phyloP scores from a whole-genome alignment of 2,888 invertebrate species.

The Apodemia hepburni region DNA sequence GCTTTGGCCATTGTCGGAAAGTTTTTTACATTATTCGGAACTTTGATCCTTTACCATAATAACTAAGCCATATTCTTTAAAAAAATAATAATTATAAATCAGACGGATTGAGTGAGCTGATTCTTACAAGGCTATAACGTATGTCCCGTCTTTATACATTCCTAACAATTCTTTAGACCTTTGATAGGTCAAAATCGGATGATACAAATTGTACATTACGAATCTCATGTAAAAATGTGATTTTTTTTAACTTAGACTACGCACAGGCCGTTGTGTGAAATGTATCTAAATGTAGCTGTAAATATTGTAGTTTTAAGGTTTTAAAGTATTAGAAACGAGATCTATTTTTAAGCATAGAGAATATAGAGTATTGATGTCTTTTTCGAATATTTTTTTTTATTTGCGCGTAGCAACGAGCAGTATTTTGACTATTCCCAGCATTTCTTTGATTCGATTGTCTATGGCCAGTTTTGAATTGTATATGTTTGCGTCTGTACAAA shows the following conservation, averaged over 20 bases:
- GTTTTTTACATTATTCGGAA: too few relatives aligned
- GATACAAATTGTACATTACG: constrained; percentile 35
- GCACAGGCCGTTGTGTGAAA: constrained; percentile 44
- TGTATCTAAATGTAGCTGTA: constrained; percentile 61
- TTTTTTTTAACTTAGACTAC: constrained; percentile 28
- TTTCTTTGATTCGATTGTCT: constrained; percentile 33
- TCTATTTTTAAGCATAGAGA: constrained; percentile 61
- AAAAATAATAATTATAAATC: too few relatives aligned
- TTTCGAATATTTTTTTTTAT: constrained; percentile 63
- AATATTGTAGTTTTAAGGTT: constrained; percentile 45
- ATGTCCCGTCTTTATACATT: constrained; percentile 30
- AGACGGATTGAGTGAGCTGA: too few relatives aligned
- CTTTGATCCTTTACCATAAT: too few relatives aligned
- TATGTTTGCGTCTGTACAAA: constrained; percentile 19
- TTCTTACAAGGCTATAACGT: too few relatives aligned
- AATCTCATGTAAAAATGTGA: constrained; percentile 50
- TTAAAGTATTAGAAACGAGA: constrained; percentile 60
- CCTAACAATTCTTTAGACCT: constrained; percentile 32
- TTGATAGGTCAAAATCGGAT: constrained; percentile 25
- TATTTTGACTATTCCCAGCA: constrained; percentile 46
- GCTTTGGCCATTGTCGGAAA: too few relatives aligned
- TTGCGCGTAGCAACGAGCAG: constrained; percentile 72
- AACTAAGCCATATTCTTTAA: too few relatives aligned
- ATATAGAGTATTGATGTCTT: constrained; percentile 48
- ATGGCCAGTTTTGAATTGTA: constrained; percentile 42